Evolutionary conservation across 2,113 vertebrate species (phyloP), one percentile per base, ranked within the genome.

Genomic region (Grantiella picta): DNA sequence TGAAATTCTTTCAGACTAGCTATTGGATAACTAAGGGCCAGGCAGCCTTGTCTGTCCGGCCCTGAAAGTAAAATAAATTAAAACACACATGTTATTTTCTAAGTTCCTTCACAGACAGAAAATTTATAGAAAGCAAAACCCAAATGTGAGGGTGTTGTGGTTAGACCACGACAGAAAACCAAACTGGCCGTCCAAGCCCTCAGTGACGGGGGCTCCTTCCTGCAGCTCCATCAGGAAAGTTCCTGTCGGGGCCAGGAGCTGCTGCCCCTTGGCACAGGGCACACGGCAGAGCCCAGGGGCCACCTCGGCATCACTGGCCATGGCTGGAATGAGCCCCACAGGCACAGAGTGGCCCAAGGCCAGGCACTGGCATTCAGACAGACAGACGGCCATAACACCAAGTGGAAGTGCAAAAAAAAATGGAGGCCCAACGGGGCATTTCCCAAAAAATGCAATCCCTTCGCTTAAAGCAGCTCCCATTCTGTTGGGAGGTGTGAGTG

Each of bases 391-490:
- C 75, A 10, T 92, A 52, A 94, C 56, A 73, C 91, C 72, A 70
- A 79, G 86, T 66, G 75, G 92, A 95, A 98, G 98, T 97, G 97
- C 98, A 98, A 98, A 90, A 94, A 85, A 35, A 63, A 35, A 56
- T 4, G 36, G 69, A 44, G 70, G 59, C 53, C 86, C 70, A 45
- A 4, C 4, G 9, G 33, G 63, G 71, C 80, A 16, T 53, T 86
- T 91, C 50, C 29, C 52, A 28, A 25, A 47, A 11, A 56, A 5
- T 0, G 10, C 36, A 52, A 18, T 56, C 36, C 45, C 87, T 86
- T 89, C 4, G 14, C 65, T 73, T 40, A 42, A 57, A 29, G 72
- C 29, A 65, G 4, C 42, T 78, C 82, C 82, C 79, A 33, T 79
- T 27, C 17, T 18, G 11, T 10, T 16, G 11, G 25, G 54, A 82